Percentiles rank a stretch among this genome's conserved stretches.
Conservation (phyloP, 2,888 invertebrate genomes). For the Helicoverpa assulta region DNA sequence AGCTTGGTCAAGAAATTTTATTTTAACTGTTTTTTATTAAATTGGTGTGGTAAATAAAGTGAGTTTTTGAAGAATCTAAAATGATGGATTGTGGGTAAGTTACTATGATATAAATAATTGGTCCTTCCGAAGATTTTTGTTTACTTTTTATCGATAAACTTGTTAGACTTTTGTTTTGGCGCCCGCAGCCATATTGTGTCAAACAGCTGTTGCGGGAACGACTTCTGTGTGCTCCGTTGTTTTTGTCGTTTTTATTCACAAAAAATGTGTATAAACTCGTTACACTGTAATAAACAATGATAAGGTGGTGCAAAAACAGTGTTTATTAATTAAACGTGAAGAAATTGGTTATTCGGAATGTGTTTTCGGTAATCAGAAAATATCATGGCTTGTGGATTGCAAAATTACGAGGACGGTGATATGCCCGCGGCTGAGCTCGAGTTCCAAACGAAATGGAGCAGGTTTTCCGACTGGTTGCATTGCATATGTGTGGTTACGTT, state of each 20-base stretch:
- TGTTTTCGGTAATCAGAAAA: slow-evolving; percentile 66
- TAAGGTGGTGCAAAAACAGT: slow-evolving; percentile 64
- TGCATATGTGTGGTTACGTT: slow-evolving; percentile 99
- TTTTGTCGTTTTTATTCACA: slow-evolving; percentile 74
- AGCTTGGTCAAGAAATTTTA: slow-evolving; percentile 32
- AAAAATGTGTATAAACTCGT: slow-evolving; percentile 69
- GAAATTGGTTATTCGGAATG: slow-evolving; percentile 64
- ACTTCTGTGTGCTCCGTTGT: slow-evolving; percentile 76
- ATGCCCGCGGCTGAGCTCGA: slow-evolving; percentile 80
- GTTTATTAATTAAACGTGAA: slow-evolving; percentile 60
- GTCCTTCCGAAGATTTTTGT: slow-evolving; percentile 14
- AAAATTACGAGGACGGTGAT: slow-evolving; percentile 78
- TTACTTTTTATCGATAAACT: slow-evolving; percentile 28
- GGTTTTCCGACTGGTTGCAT: slow-evolving; percentile 98
- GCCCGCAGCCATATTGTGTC: slow-evolving; percentile 87
- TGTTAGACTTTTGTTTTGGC: slow-evolving; percentile 82
- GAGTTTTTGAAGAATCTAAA: slow-evolving; percentile 20
- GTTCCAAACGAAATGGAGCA: slow-evolving; percentile 91
- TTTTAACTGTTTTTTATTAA: slow-evolving; percentile 34
- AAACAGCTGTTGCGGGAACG: slow-evolving; percentile 85
- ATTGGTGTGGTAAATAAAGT: slow-evolving; percentile 17
- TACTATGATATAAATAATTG: neutral
- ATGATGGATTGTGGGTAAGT: slow-evolving; percentile 80
- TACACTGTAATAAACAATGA: slow-evolving; percentile 70
- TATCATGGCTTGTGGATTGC: slow-evolving; percentile 84